Base-by-base conservation (phyloP, 2,797 vertebrate species). In the Aulostomus chinensis region DNA sequence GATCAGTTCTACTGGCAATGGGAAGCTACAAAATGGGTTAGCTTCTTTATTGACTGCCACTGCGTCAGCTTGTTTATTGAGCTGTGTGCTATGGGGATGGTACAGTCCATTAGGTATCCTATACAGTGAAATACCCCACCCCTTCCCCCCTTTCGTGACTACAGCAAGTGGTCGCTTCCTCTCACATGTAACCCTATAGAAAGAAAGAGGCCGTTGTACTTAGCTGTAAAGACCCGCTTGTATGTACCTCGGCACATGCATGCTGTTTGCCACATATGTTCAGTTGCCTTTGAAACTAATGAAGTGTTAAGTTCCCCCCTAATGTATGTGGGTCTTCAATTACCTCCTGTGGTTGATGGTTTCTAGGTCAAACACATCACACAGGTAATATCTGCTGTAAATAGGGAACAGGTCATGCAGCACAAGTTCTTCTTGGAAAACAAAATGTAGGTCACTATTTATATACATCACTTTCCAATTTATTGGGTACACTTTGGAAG, bases 111-210 rank as follows among this genome's bases (percentile, higher is more conserved):
- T 82, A 78, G 50, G 42, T 59, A 75, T 62, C 56, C 58, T 54
- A 57, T 68, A 76, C 65, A 42, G 49, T 63, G 38, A 50, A 50
- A 51, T 28, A 41, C 28, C 53, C 63, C 13, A 2, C 58, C 76
- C 50, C 58, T 54, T 34, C 24, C 53, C 56, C 56, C 50, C 43
- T 55, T 65, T 53, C 61, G 42, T 73, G 76, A 78, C 75, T 55
- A 45, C 43, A 46, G 71, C 83, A 83, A 84, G 87, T 81, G 81
- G 80, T 88, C 30, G 69, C 78, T 87, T 87, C 80, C 76, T 84
- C 76, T 83, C 67, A 65, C 70, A 66, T 82, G 66, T 84, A 78
- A 78, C 69, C 58, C 50, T 82, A 86, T 77, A 82, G 80, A 84
- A 68, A 80, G 68, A 83, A 78, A 69, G 69, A 76, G 56, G 33